Percentiles rank a stretch among this genome's conserved stretches.
phyloP scores from a whole-genome alignment of 2,888 invertebrate genomes.

The Synanthedon formicaeformis region DNA sequence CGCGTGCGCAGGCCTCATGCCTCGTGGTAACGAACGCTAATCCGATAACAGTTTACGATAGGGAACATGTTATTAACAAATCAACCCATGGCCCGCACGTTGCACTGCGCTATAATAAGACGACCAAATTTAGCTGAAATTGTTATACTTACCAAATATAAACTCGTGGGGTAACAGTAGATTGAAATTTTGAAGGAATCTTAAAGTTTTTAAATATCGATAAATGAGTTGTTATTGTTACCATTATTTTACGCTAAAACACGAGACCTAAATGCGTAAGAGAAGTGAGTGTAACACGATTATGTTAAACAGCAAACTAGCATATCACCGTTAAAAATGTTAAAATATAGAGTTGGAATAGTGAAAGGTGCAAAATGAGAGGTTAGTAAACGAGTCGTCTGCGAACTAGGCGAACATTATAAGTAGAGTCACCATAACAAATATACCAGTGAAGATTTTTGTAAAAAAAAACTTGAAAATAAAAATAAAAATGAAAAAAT shows the following conservation, averaged over 20 bases:
- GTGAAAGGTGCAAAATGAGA: constrained; percentile 12
- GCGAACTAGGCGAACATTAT: too few relatives aligned
- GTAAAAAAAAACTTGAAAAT: too few relatives aligned
- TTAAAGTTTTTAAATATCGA: neutral
- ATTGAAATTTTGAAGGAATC: too few relatives aligned
- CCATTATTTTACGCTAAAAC: neutral
- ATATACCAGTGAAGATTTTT: too few relatives aligned
- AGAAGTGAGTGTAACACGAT: neutral
- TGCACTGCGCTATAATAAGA: neutral
- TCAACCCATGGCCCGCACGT: neutral
- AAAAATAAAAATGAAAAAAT: too few relatives aligned
- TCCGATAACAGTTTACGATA: constrained; percentile 4
- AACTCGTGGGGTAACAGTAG: too few relatives aligned
- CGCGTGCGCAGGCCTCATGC: neutral
- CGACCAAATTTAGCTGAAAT: constrained; percentile 2
- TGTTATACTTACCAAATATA: neutral
- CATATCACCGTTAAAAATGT: neutral
- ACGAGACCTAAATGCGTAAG: neutral
- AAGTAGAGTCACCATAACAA: too few relatives aligned
- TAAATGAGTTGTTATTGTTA: neutral
- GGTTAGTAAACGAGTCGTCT: neutral
- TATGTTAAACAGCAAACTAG: constrained; percentile 5
- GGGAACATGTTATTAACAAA: constrained; percentile 2
- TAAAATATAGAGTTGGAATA: neutral
- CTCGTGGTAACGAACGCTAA: neutral